Base-by-base conservation (phyloP, 1,140 invertebrate genomes). In the Drosophila mojavensis region DNA sequence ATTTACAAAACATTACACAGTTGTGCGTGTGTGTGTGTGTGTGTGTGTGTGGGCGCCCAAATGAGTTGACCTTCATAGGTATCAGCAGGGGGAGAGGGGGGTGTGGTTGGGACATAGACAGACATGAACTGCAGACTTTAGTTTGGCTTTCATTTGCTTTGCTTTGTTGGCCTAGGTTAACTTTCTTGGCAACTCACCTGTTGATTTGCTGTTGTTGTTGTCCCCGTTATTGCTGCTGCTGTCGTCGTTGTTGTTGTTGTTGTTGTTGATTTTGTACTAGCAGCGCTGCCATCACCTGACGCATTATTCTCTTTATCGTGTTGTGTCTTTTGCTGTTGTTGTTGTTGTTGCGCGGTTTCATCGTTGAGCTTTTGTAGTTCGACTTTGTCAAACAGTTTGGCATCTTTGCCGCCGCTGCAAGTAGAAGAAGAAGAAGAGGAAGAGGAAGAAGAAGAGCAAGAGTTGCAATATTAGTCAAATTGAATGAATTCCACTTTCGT, bases 381-480 rank as follows among this genome's bases (percentile, higher is more conserved):
- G 24, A 54, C 50, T 58, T 80, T 88, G 6, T 88, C 84, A 69
- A 88, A 88, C 20, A 88, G 69, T 62, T 83, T 82, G 51, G 84
- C 83, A 79, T 88, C 83, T 74, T 88, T 88, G 84, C 83, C 83
- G 62, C 83, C 83, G 60, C 83, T 88, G 65, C 59, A 81, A 65
- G 50, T 15, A 56, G 5, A 39, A 30, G 36, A 58, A 17, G 7
- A n/a, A 36, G 28, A 24, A 13, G 6, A 3, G n/a, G n/a, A n/a
- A n/a, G n/a, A n/a, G n/a, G n/a, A 75, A 56, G 55, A 20, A 55
- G 5, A 43, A 20, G 33, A 47, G 39, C n/a, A 39, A 17, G 17
- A 17, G 17, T 30, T n/a, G 55, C 26, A n/a, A 60, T 53, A 9
- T 47, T 20, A 55, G n/a, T 28, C 9, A 54, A 9, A 41, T 28